Percentiles rank a stretch among this genome's conserved stretches.
These are phyloP conservation scores for Colius striatus DNA, from an alignment of 2,113 vertebrate genomes.

Conservation along the genomic window DNA sequence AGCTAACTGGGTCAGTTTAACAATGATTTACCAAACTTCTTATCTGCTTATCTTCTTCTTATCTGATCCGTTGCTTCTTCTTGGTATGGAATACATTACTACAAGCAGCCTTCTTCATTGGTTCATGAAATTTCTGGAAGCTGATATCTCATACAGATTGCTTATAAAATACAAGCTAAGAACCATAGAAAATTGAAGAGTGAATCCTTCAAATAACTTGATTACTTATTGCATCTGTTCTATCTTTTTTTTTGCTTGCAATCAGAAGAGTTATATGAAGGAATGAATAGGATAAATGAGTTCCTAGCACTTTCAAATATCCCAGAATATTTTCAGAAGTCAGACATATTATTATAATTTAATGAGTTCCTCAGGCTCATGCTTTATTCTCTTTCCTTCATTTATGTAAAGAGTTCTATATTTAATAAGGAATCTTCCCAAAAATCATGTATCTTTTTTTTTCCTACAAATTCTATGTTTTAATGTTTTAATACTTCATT, in stretches of 20 bases:
- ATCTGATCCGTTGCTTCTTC: neutral
- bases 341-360: neutral
- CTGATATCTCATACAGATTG: neutral
- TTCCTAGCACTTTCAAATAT: neutral
- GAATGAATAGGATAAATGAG: conserved; percentile 29
- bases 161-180: neutral
- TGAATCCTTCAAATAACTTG: neutral
- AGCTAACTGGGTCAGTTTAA: neutral
- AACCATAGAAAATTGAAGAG: neutral
- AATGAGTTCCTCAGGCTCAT: neutral
- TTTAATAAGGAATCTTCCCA: neutral
- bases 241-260: neutral
- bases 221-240: neutral
- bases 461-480: neutral
- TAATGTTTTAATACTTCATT: neutral
- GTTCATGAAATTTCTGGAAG: neutral
- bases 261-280: neutral
- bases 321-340: conserved; percentile 17
- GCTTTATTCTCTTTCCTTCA: neutral
- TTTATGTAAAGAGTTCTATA: neutral
- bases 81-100: neutral
- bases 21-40: neutral
- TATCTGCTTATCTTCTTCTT: too few species aligned
- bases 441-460: neutral
- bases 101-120: neutral